These are phyloP conservation scores for Eilema griseolum DNA, from an alignment of 2,888 invertebrate species.

Conservation along the genomic window DNA sequence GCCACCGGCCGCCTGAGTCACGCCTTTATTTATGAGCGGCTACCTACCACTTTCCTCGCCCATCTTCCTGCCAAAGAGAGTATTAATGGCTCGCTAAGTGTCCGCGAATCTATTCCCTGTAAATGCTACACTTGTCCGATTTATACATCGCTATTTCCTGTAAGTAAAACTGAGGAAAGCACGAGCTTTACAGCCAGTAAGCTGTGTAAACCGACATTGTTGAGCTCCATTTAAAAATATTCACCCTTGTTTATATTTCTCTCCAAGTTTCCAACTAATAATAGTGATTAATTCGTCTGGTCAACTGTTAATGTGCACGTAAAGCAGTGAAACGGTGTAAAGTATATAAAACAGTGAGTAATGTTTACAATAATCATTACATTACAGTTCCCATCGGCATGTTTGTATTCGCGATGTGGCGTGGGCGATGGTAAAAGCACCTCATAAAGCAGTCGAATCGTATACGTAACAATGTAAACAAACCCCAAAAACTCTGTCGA, in stretches of 20 bases:
- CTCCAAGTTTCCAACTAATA: slow-evolving; percentile 32
- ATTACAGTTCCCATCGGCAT: slow-evolving; percentile 66
- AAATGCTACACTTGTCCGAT: slow-evolving; percentile 42
- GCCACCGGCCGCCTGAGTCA: slow-evolving; percentile 68
- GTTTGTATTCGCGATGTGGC: slow-evolving; percentile 73
- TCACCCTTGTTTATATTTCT: slow-evolving; percentile 38
- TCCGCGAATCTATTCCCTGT: slow-evolving; percentile 57
- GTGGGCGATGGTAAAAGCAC: slow-evolving; percentile 70
- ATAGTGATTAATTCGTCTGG: slow-evolving; percentile 49
- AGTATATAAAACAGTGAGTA: slow-evolving; percentile 62
- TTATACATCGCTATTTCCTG: slow-evolving; percentile 13
- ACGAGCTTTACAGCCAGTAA: slow-evolving; percentile 39
- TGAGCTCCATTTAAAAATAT: slow-evolving; percentile 42
- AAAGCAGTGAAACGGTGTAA: slow-evolving; percentile 44
- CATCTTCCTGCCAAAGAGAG: slow-evolving; percentile 62
- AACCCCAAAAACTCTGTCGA: slow-evolving; percentile 70
- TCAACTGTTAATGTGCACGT: slow-evolving; percentile 42
- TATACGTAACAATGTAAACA: slow-evolving; percentile 71
- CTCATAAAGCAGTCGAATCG: slow-evolving; percentile 78
- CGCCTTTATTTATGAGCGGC: slow-evolving; percentile 75
- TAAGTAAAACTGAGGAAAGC: slow-evolving; percentile 41
- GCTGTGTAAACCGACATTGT: slow-evolving; percentile 42
- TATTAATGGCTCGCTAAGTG: slow-evolving; percentile 58
- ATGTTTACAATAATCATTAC: slow-evolving; percentile 76
- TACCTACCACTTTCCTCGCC: slow-evolving; percentile 61